Base-by-base conservation (phyloP, 1,140 invertebrate species). In the Aphis gossypii region DNA sequence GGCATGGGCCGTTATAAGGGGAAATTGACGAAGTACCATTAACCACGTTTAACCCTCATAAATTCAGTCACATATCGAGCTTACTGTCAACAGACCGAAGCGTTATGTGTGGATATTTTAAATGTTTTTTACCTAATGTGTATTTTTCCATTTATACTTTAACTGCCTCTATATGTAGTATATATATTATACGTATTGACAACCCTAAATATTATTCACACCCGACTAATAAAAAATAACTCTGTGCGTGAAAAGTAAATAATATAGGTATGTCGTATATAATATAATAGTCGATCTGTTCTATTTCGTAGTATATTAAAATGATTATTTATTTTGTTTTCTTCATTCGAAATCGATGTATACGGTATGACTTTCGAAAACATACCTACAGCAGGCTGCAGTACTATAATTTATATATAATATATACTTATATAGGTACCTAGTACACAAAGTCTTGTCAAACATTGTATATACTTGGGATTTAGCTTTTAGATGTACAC, bases 21-120 rank as follows among this genome's bases (percentile, higher is more conserved):
- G 30, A 76, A 30, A 76, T n/a, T 76, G 60, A 76, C 84, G 44
- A 86, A 86, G 88, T 54, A 89, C 51, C 18, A 48, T 46, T 87
- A 88, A 86, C 46, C 20, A 35, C n/a, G 21, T 89, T 89, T 25
- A 89, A 89, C 88, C 88, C 48, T 56, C 88, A 56, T 54, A 89
- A 89, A 89, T 89, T n/a, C 88, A 87, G 88, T 54, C 48, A 38
- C 88, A 56, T 23, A 89, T 51, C 35, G 51, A 89, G 35, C 88
- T 89, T 89, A 89, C 51, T 89, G 88, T 89, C 88, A 89, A 41
- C 48, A 89, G 21, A 56, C 56, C 23, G 23, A 25, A 9, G 25
- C 41, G 48, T 38, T 54, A 38, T 54, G 48, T 54, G 48, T 51
- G 46, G 14, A n/a, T 46, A 87, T 46, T 84, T 21, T 84, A 84